phyloP scores from a whole-genome alignment of 2,797 vertebrate genomes.

The Catharus ustulatus region DNA sequence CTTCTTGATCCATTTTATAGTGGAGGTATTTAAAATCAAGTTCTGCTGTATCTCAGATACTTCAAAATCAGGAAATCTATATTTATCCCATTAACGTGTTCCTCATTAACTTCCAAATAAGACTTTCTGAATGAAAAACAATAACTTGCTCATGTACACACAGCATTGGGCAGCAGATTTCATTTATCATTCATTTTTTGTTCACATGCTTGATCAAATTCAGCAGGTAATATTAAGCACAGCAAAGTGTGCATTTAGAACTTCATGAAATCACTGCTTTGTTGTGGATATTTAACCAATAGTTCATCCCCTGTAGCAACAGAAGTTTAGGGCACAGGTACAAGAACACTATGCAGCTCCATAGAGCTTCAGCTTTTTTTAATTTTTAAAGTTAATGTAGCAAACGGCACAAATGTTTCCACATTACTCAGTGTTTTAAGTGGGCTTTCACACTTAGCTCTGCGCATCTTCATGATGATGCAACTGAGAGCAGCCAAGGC shows the following conservation, averaged over 20 bases:
- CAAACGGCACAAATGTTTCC: background rate
- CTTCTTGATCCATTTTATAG: background rate
- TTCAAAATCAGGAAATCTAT: constrained; percentile 52
- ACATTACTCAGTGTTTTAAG: constrained; percentile 18
- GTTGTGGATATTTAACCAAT: background rate
- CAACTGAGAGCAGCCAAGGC: constrained; percentile 18
- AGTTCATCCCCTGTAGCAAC: background rate
- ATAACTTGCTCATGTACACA: background rate
- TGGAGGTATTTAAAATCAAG: background rate
- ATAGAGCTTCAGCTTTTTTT: background rate
- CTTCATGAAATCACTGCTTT: background rate
- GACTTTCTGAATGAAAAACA: constrained; percentile 51
- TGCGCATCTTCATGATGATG: constrained; percentile 12
- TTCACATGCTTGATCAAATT: background rate
- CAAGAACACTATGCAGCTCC: background rate
- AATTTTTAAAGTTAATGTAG: background rate
- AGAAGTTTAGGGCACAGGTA: background rate
- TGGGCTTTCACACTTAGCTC: constrained; percentile 51
- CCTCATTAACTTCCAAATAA: constrained; percentile 46
- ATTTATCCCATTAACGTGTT: constrained; percentile 49
- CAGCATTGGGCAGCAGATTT: background rate
- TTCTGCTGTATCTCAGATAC: background rate
- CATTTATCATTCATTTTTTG: background rate
- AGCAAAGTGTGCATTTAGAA: background rate
- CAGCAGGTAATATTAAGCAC: background rate